A percentile compares a stretch with the other conserved stretches of the same genome.
phyloP scores from a whole-genome alignment of 2,888 invertebrate genomes.

The Mechanitis mazaeus region DNA sequence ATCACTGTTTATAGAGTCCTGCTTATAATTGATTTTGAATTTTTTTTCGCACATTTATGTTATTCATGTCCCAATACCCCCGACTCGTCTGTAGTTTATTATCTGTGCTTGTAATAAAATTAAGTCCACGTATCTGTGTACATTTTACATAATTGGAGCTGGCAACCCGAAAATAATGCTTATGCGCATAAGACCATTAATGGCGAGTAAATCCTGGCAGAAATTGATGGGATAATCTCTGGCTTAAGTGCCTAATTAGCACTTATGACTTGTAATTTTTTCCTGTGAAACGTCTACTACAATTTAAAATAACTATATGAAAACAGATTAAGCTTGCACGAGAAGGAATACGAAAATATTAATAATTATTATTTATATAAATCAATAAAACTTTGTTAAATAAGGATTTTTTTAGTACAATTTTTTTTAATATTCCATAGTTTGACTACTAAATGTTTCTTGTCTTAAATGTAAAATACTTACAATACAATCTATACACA shows the following conservation, averaged over 20 bases:
- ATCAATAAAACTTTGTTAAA: too few species aligned
- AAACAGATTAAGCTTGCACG: neutral
- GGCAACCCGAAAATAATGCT: slow-evolving; percentile 29
- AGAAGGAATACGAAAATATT: slow-evolving; percentile 9
- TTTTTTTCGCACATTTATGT: slow-evolving; percentile 39
- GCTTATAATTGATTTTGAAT: slow-evolving; percentile 56
- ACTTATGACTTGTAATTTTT: slow-evolving; percentile 13
- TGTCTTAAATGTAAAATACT: too few species aligned
- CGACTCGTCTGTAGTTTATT: slow-evolving; percentile 21
- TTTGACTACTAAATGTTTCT: too few species aligned
- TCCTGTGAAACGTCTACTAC: neutral
- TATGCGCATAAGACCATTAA: slow-evolving; percentile 21
- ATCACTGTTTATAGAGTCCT: slow-evolving; percentile 49
- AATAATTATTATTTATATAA: too few species aligned
- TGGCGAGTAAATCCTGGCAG: slow-evolving; percentile 23
- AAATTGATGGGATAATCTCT: slow-evolving; percentile 24
- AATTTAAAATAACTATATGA: slow-evolving; percentile 1
- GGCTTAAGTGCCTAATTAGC: slow-evolving; percentile 24
- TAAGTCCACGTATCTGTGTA: slow-evolving; percentile 21
- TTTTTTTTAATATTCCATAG: too few species aligned
- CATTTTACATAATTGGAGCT: slow-evolving; percentile 26
- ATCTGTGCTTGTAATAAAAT: slow-evolving; percentile 26
- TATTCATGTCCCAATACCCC: slow-evolving; percentile 19
- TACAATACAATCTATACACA: too few species aligned
- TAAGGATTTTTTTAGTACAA: too few species aligned